These are phyloP conservation scores for Chromis chromis DNA, from an alignment of 2,797 vertebrate genomes.

Conservation along the genomic window DNA sequence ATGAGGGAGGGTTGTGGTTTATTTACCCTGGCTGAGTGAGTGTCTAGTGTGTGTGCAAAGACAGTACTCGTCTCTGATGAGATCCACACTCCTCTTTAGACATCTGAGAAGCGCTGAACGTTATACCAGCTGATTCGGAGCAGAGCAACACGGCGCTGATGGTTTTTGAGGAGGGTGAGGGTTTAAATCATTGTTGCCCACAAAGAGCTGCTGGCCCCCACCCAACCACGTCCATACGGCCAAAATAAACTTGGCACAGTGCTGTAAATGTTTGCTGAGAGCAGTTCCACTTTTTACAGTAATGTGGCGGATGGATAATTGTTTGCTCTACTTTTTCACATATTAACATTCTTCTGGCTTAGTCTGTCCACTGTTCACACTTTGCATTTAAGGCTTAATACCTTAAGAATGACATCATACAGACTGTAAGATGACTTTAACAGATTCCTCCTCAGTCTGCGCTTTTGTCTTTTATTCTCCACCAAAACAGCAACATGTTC, in stretches of 20 bases:
- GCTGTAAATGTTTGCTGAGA: conserved; percentile 26
- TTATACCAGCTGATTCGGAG: conserved; percentile 79
- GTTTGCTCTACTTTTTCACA: background rate
- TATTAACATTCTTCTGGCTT: background rate
- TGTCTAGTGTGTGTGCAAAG: conserved; percentile 67
- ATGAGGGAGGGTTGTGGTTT: conserved; percentile 65
- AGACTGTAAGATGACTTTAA: background rate
- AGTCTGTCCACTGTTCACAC: background rate
- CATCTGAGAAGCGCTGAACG: conserved; percentile 78
- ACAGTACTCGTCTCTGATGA: conserved; percentile 65
- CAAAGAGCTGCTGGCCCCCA: conserved; percentile 36
- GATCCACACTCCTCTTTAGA: conserved; percentile 71
- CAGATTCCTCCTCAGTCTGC: background rate
- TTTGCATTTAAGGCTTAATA: background rate
- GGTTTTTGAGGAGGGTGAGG: conserved; percentile 48
- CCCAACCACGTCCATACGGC: background rate
- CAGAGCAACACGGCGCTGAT: conserved; percentile 46
- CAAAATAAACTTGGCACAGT: conserved; percentile 45
- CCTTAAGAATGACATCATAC: background rate
- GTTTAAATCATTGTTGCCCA: conserved; percentile 50
- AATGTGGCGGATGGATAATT: background rate
- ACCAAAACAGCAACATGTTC: background rate
- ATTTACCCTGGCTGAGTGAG: conserved; percentile 77
- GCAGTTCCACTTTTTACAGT: background rate
- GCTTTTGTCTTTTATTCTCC: background rate